Conservation (phyloP, 1,140 invertebrate genomes). For the Nasonia giraulti region DNA sequence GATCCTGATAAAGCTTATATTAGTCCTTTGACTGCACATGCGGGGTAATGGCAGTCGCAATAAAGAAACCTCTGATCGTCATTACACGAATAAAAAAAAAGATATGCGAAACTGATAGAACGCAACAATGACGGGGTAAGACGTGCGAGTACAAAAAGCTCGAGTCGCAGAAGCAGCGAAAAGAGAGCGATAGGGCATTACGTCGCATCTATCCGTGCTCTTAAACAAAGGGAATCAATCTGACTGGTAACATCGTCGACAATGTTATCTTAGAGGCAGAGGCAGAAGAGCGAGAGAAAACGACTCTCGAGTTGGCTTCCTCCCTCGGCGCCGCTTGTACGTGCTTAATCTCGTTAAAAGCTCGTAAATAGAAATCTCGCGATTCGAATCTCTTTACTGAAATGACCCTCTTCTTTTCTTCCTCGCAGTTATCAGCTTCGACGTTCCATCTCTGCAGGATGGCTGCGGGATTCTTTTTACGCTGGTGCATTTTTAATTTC, state of each 20-base stretch:
- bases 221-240: conserved; percentile 39
- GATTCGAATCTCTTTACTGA: conserved; percentile 27
- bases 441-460: neutral
- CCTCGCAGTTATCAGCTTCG: neutral
- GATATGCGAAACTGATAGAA: neutral
- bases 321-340: neutral
- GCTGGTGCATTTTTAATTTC: neutral
- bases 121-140: neutral
- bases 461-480: neutral
- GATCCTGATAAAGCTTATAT: neutral
- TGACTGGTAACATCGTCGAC: conserved; percentile 21
- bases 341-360: conserved; percentile 44
- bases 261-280: neutral
- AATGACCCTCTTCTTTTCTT: neutral
- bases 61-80: neutral
- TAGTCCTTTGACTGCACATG: neutral
- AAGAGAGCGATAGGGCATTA: neutral
- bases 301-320: neutral
- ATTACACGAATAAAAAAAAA: neutral
- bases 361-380: conserved; percentile 27
- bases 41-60: neutral
- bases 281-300: conserved; percentile 2
- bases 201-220: neutral
- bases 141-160: neutral
- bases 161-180: neutral